These are phyloP conservation scores for Endomychus coccineus DNA, from an alignment of 2,888 invertebrate species.

Conservation along the genomic window DNA sequence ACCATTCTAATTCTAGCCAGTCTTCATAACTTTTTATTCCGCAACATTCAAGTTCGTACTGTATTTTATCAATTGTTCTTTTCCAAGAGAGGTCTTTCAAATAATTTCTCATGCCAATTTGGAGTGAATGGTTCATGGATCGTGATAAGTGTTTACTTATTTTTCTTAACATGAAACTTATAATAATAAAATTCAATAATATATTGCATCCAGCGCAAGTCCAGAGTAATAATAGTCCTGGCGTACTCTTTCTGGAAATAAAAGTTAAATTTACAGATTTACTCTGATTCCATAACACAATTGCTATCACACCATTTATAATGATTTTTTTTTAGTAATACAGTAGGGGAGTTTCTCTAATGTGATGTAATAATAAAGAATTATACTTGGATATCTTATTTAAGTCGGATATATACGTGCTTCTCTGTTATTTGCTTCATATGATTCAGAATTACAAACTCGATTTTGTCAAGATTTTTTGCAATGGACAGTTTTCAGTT, in stretches of 20 bases:
- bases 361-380: no score
- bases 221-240: slow-evolving; percentile 37
- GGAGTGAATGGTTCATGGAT: slow-evolving; percentile 47
- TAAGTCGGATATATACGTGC: no score
- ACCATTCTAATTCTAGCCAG: slow-evolving; percentile 55
- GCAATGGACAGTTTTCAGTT: no score
- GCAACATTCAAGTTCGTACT: slow-evolving; percentile 50
- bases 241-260: slow-evolving; percentile 40
- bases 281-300: no score
- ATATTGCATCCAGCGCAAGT: slow-evolving; percentile 36
- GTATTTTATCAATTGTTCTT: slow-evolving; percentile 50
- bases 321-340: no score
- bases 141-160: slow-evolving; percentile 39
- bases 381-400: no score
- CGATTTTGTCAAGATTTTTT: no score
- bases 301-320: no score
- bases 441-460: no score
- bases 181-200: slow-evolving; percentile 35
- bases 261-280: slow-evolving; percentile 5
- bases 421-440: no score
- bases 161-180: slow-evolving; percentile 34
- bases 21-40: slow-evolving; percentile 50
- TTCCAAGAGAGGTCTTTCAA: slow-evolving; percentile 53
- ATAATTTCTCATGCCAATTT: slow-evolving; percentile 51
- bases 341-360: no score